phyloP scores from a whole-genome alignment of 2,113 vertebrate genomes.

The Sceloporus undulatus region DNA sequence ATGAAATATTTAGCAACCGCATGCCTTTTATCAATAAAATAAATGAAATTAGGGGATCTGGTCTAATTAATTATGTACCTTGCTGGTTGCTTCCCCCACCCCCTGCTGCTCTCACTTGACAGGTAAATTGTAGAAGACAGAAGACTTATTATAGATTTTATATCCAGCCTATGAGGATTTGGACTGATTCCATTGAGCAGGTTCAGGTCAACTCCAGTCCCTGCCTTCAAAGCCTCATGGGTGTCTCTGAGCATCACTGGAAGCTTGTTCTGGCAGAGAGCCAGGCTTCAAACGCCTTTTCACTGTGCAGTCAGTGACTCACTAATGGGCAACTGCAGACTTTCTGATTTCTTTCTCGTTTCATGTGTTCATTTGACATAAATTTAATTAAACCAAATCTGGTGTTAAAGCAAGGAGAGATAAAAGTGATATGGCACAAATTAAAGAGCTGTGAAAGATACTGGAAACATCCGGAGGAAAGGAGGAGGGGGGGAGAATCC shows the following conservation, averaged over 20 bases:
- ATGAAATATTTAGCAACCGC: not conserved
- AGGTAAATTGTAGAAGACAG: conserved; percentile 79
- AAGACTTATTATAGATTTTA: conserved; percentile 80
- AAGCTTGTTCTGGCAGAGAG: conserved; percentile 85
- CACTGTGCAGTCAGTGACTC: conserved; percentile 83
- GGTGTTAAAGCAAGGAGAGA: conserved; percentile 83
- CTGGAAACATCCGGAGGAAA: conserved; percentile 72
- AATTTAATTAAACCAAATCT: conserved; percentile 91
- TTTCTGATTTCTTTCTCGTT: conserved; percentile 86
- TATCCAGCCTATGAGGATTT: conserved; percentile 79
- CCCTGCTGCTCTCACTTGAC: conserved; percentile 69
- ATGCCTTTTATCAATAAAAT: conserved; percentile 26
- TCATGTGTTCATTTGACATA: conserved; percentile 88
- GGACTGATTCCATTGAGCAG: conserved; percentile 80
- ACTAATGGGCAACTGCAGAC: conserved; percentile 87
- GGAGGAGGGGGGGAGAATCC: conserved; percentile 29
- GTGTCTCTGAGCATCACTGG: conserved; percentile 83
- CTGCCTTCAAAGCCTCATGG: conserved; percentile 85
- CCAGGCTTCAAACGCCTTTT: conserved; percentile 87
- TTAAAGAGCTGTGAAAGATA: conserved; percentile 84
- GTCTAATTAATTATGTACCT: conserved; percentile 69
- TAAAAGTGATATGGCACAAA: conserved; percentile 86
- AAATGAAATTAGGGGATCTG: conserved; percentile 37
- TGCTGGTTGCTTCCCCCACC: conserved; percentile 49
- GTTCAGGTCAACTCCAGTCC: conserved; percentile 83